Conservation (phyloP, 2,113 vertebrate species). For the Arothron firmamentum region DNA sequence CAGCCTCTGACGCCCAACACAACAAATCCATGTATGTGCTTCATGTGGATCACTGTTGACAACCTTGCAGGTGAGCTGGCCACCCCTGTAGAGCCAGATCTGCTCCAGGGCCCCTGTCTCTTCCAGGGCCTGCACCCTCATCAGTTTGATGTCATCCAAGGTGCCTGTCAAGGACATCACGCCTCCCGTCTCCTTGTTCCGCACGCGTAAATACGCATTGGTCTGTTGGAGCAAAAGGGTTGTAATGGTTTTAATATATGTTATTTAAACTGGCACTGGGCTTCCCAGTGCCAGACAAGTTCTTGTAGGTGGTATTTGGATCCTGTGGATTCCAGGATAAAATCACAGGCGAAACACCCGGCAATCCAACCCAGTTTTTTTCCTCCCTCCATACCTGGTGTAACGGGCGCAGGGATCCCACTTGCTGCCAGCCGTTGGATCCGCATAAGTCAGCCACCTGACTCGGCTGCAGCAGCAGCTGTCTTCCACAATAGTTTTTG, state of each 20-base stretch:
- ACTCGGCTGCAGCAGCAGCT: slow-evolving; percentile 81
- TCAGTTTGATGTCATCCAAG: slow-evolving; percentile 87
- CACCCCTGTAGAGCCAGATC: slow-evolving; percentile 89
- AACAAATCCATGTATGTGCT: no score
- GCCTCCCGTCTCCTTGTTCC: slow-evolving; percentile 81
- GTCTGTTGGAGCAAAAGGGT: slow-evolving; percentile 72
- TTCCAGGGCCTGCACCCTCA: slow-evolving; percentile 85
- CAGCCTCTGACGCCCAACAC: no score
- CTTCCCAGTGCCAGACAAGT: no score
- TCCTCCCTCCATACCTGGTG: slow-evolving; percentile 77
- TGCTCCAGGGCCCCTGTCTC: slow-evolving; percentile 82
- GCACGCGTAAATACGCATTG: slow-evolving; percentile 82
- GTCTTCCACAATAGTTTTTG: slow-evolving; percentile 84
- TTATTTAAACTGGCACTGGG: not conserved
- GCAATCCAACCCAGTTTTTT: not conserved
- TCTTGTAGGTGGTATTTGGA: no score
- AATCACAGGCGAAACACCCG: no score
- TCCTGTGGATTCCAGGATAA: no score
- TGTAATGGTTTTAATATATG: not conserved
- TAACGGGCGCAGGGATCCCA: slow-evolving; percentile 89
- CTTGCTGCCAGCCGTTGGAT: slow-evolving; percentile 75
- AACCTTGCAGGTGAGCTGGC: slow-evolving; percentile 86
- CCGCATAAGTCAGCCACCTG: slow-evolving; percentile 79
- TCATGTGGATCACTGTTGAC: not conserved
- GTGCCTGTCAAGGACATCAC: slow-evolving; percentile 85